phyloP scores from a whole-genome alignment of 2,797 vertebrate genomes.

The Arnoldichthys spilopterus region DNA sequence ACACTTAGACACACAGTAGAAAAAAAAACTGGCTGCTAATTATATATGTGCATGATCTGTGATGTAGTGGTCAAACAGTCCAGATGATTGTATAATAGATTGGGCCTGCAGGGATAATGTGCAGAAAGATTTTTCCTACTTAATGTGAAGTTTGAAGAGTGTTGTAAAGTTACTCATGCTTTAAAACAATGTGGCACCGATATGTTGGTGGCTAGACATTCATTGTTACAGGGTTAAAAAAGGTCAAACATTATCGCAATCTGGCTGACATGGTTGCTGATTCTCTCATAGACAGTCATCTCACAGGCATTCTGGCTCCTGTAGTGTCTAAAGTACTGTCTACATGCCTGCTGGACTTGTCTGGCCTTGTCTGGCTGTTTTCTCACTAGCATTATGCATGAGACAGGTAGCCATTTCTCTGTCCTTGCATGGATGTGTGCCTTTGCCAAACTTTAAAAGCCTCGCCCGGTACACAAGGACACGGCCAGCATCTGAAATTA shows the following conservation, averaged over 20 bases:
- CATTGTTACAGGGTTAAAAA: too few relatives aligned
- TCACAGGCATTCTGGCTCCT: too few relatives aligned
- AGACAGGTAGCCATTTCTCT: slow-evolving; percentile 9
- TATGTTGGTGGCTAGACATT: background rate
- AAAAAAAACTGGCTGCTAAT: too few relatives aligned
- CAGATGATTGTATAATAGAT: background rate
- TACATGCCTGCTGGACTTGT: slow-evolving; percentile 43
- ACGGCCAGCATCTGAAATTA: slow-evolving; percentile 55
- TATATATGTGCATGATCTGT: background rate
- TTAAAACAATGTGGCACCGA: background rate
- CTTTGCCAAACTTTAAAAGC: slow-evolving; percentile 52
- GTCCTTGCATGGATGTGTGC: slow-evolving; percentile 40
- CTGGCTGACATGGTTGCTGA: too few relatives aligned
- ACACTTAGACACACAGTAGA: too few relatives aligned
- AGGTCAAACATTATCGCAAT: too few relatives aligned
- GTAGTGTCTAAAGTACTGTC: background rate
- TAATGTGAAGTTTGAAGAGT: too few relatives aligned
- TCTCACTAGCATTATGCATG: background rate
- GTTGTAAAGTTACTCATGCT: background rate
- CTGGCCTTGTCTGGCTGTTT: slow-evolving; percentile 59
- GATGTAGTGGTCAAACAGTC: background rate
- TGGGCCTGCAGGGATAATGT: background rate
- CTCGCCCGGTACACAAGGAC: slow-evolving; percentile 55
- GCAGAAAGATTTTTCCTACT: background rate
- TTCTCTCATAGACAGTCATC: too few relatives aligned